Conservation (phyloP, 2,888 invertebrate species). For the Amphimallon solstitiale region DNA sequence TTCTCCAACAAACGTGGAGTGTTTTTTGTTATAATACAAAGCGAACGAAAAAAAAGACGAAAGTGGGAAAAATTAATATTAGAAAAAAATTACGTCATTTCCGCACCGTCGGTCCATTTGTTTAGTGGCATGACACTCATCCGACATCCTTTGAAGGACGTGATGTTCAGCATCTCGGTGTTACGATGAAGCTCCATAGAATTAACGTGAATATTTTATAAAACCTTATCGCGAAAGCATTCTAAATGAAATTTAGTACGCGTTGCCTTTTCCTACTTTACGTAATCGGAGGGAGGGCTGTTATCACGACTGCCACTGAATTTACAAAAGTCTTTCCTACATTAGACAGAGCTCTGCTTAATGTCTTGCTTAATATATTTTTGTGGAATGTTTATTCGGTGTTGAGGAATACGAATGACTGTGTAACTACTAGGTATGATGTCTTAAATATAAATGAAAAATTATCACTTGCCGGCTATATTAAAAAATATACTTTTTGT, state of each 20-base stretch:
- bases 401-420: conserved; percentile 44
- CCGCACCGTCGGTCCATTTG: conserved; percentile 44
- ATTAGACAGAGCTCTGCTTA: conserved; percentile 56
- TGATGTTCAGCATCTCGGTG: neutral
- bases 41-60: conserved; percentile 26
- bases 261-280: conserved; percentile 52
- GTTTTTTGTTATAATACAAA: conserved; percentile 39
- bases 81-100: conserved; percentile 47
- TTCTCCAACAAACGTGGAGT: conserved; percentile 41
- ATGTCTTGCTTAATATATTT: conserved; percentile 58
- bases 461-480: no score
- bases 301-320: conserved; percentile 57
- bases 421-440: neutral
- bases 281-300: conserved; percentile 53
- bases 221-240: conserved; percentile 60
- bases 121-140: conserved; percentile 29
- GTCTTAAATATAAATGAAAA: no score
- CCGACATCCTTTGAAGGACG: conserved; percentile 1
- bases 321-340: conserved; percentile 57
- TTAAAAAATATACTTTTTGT: no score
- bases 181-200: conserved; percentile 47
- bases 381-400: conserved; percentile 54
- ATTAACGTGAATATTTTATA: conserved; percentile 61
- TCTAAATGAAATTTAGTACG: conserved; percentile 61
- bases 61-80: conserved; percentile 45